phyloP scores from a whole-genome alignment of 2,797 vertebrate species.

The Remorina albescens region DNA sequence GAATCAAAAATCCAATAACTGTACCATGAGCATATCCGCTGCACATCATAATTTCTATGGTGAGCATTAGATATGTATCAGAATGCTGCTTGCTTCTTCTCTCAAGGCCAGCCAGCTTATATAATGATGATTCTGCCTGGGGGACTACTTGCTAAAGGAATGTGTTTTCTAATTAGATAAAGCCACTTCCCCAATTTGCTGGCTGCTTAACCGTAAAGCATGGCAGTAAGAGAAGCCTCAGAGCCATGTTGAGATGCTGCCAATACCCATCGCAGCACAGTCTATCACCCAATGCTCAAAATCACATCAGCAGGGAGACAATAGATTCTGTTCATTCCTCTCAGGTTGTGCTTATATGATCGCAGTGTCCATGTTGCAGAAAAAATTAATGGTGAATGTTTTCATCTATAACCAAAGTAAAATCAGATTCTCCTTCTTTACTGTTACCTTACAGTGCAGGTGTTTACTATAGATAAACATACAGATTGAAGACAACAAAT shows the following conservation, averaged over 20 bases:
- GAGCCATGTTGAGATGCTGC: constrained; percentile 77
- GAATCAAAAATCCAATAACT: constrained; percentile 62
- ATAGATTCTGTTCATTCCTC: constrained; percentile 60
- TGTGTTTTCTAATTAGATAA: constrained; percentile 86
- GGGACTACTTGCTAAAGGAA: constrained; percentile 83
- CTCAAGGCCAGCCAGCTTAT: constrained; percentile 83
- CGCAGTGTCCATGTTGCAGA: constrained; percentile 50
- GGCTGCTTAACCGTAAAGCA: constrained; percentile 85
- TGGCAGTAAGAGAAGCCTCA: constrained; percentile 76
- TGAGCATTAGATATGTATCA: constrained; percentile 81
- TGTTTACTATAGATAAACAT: constrained; percentile 54
- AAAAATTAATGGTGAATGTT: constrained; percentile 58
- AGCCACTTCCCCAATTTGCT: constrained; percentile 85
- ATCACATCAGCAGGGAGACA: constrained; percentile 74
- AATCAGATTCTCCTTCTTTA: constrained; percentile 49
- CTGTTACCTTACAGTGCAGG: constrained; percentile 43
- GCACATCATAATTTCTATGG: constrained; percentile 70
- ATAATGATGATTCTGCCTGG: constrained; percentile 83
- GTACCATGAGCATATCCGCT: constrained; percentile 67
- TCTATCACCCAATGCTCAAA: constrained; percentile 66
- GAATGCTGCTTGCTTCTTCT: constrained; percentile 72
- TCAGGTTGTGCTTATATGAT: constrained; percentile 41
- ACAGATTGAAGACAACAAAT: constrained; percentile 34
- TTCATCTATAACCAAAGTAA: constrained; percentile 57
- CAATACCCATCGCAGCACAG: constrained; percentile 67